Base-by-base conservation (phyloP, 2,888 invertebrate genomes). In the Macaria liturata region DNA sequence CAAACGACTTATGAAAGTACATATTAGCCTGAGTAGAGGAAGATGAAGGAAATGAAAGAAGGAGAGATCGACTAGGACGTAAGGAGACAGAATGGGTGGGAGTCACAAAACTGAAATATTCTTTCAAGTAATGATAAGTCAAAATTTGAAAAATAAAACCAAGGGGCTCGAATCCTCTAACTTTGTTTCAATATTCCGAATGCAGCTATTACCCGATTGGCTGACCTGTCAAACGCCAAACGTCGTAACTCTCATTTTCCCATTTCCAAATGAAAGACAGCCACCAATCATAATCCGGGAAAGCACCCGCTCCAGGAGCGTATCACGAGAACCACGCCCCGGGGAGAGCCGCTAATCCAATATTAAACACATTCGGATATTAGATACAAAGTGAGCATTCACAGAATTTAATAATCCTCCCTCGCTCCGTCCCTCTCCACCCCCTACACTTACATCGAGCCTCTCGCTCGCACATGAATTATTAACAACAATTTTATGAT, bases 401-500 rank as follows among this genome's bases (percentile, higher is more conserved):
- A 87, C 87, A 84, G 88, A 91, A 91, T 91, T 91, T 90, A 90
- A 91, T 91, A 91, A 91, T 88, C 88, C 78, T 73, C 81, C 78
- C 78, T 64, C 59, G 58, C 49, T 53, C 66, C 62, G 57, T 79
- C 81, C 63, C 76, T 40, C 55, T 78, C 79, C 56, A 46, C 44
- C 78, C 4, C 45, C 54, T 62, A 70, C 46, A 40, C 54, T 6
- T 40, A 37, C 34, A 37, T 1, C 34, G 3, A 3, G 71, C 61
- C 59, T 83, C 83, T 63, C 76, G 45, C 68, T 82, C 82, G 59
- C 56, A 62, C 81, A 70, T 91, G 90, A 90, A 91, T 90, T 91
- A 91, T 91, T 91, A 89, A 90, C 88, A 88, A 88, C 91, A 88
- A 89, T 89, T 90, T 90, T 91, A 91, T 89, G 91, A 91, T 91